Evolutionary conservation across 2,113 vertebrate species (phyloP).

Genomic region (Rostratula benghalensis): DNA sequence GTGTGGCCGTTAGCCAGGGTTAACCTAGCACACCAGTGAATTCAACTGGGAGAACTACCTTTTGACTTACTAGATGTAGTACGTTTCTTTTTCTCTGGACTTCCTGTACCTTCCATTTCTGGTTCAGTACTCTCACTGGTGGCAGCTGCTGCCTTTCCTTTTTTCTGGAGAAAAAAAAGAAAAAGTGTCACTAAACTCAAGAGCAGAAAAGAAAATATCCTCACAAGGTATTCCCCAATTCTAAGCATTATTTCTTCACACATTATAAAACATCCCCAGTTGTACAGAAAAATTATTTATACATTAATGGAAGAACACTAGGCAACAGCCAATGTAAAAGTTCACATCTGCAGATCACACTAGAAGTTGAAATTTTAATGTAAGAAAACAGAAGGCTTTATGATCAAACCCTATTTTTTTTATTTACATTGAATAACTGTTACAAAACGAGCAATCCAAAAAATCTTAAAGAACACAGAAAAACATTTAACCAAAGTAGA

Average conservation of each 20-base stretch:
- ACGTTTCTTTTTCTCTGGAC: conserved; percentile 3
- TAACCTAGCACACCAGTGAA: neutral
- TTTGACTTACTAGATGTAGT: conserved; percentile 65
- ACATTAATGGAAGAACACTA: neutral
- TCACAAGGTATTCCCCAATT: neutral
- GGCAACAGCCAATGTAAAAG: neutral
- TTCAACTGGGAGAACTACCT: neutral
- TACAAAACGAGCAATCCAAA: neutral
- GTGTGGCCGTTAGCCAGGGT: neutral
- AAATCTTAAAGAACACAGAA: neutral
- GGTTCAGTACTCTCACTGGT: neutral
- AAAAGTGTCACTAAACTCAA: neutral
- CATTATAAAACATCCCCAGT: neutral
- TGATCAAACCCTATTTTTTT: neutral
- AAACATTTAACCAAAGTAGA: neutral
- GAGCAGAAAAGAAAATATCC: neutral
- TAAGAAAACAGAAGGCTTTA: neutral
- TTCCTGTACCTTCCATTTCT: conserved; percentile 44
- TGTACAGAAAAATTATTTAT: neutral
- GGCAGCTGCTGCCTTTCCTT: conserved; percentile 55
- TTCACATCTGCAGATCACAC: neutral
- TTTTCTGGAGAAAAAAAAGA: neutral
- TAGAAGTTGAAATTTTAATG: neutral
- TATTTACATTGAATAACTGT: neutral
- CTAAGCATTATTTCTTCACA: neutral